These are phyloP conservation scores for Sminthurides bifidus DNA, from an alignment of 1,140 invertebrate species.

Conservation along the genomic window DNA sequence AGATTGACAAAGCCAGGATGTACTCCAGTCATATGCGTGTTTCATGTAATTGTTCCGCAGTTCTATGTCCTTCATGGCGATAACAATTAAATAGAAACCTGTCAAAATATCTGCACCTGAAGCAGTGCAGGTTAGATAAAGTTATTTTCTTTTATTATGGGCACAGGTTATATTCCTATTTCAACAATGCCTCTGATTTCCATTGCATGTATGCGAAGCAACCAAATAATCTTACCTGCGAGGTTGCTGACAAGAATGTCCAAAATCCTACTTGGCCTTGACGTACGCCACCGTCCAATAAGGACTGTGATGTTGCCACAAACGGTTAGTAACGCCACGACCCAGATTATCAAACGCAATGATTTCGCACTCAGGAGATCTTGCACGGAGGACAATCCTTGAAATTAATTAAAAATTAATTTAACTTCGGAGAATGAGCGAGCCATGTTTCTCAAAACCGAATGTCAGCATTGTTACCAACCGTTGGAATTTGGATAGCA, in stretches of 20 bases:
- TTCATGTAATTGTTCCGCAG: conserved; percentile 52
- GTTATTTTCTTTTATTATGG: not conserved
- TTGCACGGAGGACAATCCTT: conserved; percentile 52
- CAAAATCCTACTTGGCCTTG: conserved; percentile 35
- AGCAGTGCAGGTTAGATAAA: conserved; percentile 10
- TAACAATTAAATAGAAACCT: conserved; percentile 61
- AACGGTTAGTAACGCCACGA: conserved; percentile 54
- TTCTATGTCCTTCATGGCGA: conserved; percentile 52
- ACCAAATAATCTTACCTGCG: conserved; percentile 41
- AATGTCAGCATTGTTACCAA: conserved; percentile 34
- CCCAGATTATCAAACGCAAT: conserved; percentile 55
- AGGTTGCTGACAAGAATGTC: conserved; percentile 56
- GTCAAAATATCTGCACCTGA: conserved; percentile 62
- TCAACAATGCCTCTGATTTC: not conserved
- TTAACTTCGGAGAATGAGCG: not conserved
- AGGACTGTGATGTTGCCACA: conserved; percentile 56
- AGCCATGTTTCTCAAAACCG: conserved; percentile 10
- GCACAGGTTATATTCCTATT: not conserved
- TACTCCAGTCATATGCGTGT: conserved; percentile 53
- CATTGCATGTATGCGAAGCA: not conserved
- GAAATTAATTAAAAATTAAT: conserved; percentile 10
- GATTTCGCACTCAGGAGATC: conserved; percentile 51
- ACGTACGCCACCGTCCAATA: conserved; percentile 45
- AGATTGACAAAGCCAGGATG: conserved; percentile 51
- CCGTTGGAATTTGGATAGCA: conserved; percentile 58